Evolutionary conservation across 1,140 invertebrate genomes (phyloP).

Genomic region (Lepidostoma basale): DNA sequence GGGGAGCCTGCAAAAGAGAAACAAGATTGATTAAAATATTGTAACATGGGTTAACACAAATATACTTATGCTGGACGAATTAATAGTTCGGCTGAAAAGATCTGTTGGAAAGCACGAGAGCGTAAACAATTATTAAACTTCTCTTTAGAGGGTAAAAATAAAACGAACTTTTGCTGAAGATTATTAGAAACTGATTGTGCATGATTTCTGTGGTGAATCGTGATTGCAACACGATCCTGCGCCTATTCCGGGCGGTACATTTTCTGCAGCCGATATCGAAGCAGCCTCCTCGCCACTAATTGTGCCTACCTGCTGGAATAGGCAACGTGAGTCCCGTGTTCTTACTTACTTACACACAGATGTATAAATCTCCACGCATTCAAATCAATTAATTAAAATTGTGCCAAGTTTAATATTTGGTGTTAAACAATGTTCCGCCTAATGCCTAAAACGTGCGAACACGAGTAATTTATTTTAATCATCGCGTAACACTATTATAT

Average conservation of each 20-base stretch:
- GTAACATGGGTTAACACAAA: neutral
- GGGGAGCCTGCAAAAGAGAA: constrained; percentile 75
- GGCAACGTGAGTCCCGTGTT: no score
- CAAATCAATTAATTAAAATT: neutral
- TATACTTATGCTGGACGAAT: neutral
- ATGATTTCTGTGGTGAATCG: constrained; percentile 44
- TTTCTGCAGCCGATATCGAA: constrained; percentile 18
- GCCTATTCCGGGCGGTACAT: constrained; percentile 31
- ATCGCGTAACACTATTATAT: no score
- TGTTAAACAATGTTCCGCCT: no score
- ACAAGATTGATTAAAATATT: constrained; percentile 15
- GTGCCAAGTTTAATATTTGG: no score
- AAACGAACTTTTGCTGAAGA: constrained; percentile 39
- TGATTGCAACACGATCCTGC: constrained; percentile 31
- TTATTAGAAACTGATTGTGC: constrained; percentile 45
- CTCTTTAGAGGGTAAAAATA: constrained; percentile 36
- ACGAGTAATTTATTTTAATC: no score
- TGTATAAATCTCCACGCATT: neutral
- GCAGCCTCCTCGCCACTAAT: neutral
- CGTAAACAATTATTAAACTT: constrained; percentile 45
- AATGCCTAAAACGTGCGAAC: no score
- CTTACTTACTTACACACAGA: neutral
- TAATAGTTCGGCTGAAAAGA: neutral
- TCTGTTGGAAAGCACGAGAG: constrained; percentile 19
- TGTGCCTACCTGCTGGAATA: constrained; percentile 1